Evolutionary conservation across 2,113 vertebrate species (phyloP).

Genomic region (Odocoileus virginianus): DNA sequence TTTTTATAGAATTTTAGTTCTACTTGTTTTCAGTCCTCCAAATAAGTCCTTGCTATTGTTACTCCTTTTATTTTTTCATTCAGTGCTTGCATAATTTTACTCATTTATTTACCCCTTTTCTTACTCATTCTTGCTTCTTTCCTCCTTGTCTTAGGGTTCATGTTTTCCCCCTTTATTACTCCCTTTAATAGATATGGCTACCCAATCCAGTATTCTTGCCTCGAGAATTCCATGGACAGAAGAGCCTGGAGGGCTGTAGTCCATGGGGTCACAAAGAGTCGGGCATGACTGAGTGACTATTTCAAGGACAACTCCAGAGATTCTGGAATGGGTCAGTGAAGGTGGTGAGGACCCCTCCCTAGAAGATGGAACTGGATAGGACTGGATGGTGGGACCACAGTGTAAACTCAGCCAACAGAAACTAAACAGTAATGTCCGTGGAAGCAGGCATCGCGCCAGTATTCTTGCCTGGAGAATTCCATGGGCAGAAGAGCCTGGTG

Average conservation of each 20-base stretch:
- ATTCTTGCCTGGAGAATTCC: neutral
- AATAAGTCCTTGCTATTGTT: neutral
- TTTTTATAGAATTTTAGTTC: neutral
- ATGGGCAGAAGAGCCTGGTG: neutral
- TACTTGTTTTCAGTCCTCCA: neutral
- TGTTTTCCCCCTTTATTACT: neutral
- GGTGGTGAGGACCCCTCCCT: neutral
- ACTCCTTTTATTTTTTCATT: neutral
- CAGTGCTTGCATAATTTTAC: neutral
- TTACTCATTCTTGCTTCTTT: neutral
- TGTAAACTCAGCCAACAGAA: neutral
- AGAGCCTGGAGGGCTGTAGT: neutral
- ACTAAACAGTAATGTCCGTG: accelerated
- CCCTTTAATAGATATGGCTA: neutral
- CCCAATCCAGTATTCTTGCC: neutral
- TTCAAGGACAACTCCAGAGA: neutral
- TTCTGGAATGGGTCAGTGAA: neutral
- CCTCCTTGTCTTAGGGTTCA: neutral
- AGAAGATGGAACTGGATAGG: neutral
- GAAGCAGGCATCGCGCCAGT: accelerated
- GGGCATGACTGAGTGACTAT: neutral
- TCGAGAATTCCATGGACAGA: neutral
- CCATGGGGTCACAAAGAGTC: neutral
- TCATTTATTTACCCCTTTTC: neutral
- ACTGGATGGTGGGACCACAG: neutral